These are phyloP conservation scores for Drosophila sordidula DNA, from an alignment of 2,888 invertebrate species.

Conservation along the genomic window DNA sequence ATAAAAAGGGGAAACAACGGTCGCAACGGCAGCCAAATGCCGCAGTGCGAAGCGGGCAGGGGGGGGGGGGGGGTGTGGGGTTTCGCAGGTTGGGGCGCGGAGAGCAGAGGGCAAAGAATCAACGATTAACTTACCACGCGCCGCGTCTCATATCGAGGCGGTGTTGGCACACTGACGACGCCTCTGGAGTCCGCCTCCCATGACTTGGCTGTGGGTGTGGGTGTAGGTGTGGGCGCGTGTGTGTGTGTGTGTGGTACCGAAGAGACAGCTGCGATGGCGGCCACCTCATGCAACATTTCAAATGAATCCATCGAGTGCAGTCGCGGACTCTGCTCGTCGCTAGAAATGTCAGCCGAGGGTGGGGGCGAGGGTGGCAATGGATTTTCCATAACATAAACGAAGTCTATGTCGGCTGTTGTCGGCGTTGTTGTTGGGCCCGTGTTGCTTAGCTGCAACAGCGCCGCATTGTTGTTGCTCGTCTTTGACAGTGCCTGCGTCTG, in stretches of 20 bases:
- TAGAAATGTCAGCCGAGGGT: constrained; percentile 59
- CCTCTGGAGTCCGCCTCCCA: constrained; percentile 30
- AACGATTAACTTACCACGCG: constrained; percentile 73
- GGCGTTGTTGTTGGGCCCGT: constrained; percentile 28
- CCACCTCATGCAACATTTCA: constrained; percentile 54
- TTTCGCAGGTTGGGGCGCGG: no score
- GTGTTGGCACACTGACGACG: constrained; percentile 13
- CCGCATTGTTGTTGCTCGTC: constrained; percentile 23
- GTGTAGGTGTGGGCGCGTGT: constrained; percentile 7
- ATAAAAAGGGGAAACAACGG: constrained; percentile 38
- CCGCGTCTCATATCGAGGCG: constrained; percentile 70
- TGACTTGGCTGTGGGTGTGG: constrained; percentile 1
- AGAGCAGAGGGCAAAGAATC: constrained; percentile 24
- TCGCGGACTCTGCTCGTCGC: constrained; percentile 45
- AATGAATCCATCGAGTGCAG: constrained; percentile 64
- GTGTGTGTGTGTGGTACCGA: constrained; percentile 10
- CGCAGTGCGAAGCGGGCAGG: not conserved
- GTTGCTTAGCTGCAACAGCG: constrained; percentile 40
- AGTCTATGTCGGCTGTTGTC: constrained; percentile 60
- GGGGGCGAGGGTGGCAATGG: constrained; percentile 68
- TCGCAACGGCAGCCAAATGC: constrained; percentile 34
- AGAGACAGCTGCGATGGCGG: not conserved
- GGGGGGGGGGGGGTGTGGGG: no score
- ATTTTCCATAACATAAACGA: constrained; percentile 75
- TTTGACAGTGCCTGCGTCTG: constrained; percentile 9